These are phyloP conservation scores for Parelbella ahira DNA, from an alignment of 2,888 invertebrate genomes.

Conservation along the genomic window DNA sequence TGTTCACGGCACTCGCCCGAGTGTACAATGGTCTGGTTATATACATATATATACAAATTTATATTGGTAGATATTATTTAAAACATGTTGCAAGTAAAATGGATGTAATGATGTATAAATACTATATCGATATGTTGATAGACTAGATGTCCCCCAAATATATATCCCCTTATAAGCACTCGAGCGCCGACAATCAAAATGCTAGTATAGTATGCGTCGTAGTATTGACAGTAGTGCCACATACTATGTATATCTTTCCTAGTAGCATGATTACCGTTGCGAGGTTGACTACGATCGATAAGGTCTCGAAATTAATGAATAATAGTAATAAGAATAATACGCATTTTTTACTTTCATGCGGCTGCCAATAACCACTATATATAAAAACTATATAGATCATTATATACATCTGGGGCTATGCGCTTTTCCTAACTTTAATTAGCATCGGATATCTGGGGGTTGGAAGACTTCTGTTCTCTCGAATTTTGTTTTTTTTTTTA, in stretches of 20 bases:
- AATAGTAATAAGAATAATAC: too few relatives aligned
- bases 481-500: constrained; percentile 1
- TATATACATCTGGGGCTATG: constrained; percentile 57
- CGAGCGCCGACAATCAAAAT: too few relatives aligned
- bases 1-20: constrained; percentile 1
- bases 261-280: constrained; percentile 6
- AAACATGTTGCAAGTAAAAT: too few relatives aligned
- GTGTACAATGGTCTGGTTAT: too few relatives aligned
- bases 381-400: constrained; percentile 31
- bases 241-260: not conserved
- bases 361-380: constrained; percentile 65
- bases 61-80: too few relatives aligned
- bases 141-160: too few relatives aligned
- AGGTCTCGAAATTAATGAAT: constrained; percentile 32
- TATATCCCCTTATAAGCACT: too few relatives aligned
- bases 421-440: constrained; percentile 62
- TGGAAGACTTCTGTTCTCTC: constrained; percentile 4
- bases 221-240: not conserved
- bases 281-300: constrained; percentile 31
- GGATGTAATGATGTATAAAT: too few relatives aligned
- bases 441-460: constrained; percentile 9
- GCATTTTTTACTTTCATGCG: constrained; percentile 65
- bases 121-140: too few relatives aligned
- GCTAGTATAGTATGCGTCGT: constrained; percentile 7
- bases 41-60: too few relatives aligned